These are phyloP conservation scores for Agapostemon virescens DNA, from an alignment of 2,888 invertebrate genomes.

Conservation along the genomic window DNA sequence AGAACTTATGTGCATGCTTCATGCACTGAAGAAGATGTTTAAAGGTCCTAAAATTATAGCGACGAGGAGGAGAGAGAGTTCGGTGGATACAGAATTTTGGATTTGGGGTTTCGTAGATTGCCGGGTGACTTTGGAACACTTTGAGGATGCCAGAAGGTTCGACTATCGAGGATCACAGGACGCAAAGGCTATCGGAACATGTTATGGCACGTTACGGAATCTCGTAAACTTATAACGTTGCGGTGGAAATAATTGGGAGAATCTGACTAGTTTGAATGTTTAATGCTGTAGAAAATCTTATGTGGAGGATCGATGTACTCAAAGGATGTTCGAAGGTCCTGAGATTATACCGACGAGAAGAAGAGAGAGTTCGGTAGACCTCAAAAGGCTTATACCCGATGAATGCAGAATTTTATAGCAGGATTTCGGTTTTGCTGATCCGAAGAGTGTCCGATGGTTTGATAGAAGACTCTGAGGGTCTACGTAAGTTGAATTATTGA, in stretches of 20 bases:
- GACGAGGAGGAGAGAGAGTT: no score
- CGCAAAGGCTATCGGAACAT: neutral
- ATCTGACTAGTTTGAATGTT: neutral
- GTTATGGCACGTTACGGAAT: neutral
- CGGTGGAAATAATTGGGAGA: neutral
- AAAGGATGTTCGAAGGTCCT: neutral
- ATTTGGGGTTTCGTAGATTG: neutral
- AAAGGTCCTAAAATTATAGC: no score
- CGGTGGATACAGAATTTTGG: neutral
- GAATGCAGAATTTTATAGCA: neutral
- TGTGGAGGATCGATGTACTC: neutral
- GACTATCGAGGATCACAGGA: neutral
- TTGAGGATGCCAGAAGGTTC: neutral
- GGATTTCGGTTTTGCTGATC: neutral
- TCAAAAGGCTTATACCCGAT: neutral
- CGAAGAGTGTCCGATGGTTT: neutral
- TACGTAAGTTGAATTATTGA: neutral
- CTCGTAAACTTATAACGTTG: neutral
- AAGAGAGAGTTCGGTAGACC: neutral
- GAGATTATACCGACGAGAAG: neutral
- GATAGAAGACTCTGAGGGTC: neutral
- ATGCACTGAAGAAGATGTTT: no score
- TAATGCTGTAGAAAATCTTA: neutral
- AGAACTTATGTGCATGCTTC: no score
- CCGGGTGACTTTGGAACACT: neutral